Conservation (phyloP, 2,113 vertebrate species). For the Scartelaos histophorus region DNA sequence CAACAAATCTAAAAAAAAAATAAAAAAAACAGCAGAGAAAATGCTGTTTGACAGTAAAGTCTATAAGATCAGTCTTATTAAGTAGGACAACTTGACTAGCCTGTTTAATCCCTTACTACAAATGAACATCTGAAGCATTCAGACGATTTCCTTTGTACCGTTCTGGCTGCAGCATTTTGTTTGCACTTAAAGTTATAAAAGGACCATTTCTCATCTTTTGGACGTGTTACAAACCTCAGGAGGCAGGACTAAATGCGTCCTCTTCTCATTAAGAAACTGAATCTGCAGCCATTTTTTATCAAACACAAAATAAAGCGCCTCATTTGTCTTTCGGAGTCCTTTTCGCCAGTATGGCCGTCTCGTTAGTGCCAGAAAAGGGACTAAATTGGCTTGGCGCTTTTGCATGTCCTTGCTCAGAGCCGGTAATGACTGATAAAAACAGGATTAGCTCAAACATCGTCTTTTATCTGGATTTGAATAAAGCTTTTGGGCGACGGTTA, state of each 20-base stretch:
- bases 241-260: not conserved
- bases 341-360: slow-evolving; percentile 23
- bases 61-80: not conserved
- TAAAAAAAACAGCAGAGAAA: no score
- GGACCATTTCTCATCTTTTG: slow-evolving; percentile 15
- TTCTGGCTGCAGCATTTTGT: slow-evolving; percentile 8
- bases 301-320: slow-evolving; percentile 2
- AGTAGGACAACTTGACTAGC: not conserved
- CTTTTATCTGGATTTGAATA: slow-evolving; percentile 30
- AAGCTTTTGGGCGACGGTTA: slow-evolving; percentile 26
- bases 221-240: slow-evolving; percentile 20
- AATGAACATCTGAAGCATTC: slow-evolving; percentile 3
- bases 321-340: not conserved
- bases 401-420: slow-evolving; percentile 55
- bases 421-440: slow-evolving; percentile 48
- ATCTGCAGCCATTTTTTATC: slow-evolving; percentile 3
- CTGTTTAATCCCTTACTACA: not conserved
- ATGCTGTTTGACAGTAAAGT: not conserved
- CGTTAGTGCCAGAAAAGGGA: slow-evolving; percentile 17
- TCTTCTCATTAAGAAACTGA: not conserved
- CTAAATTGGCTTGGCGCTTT: slow-evolving; percentile 31
- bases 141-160: not conserved
- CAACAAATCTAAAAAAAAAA: no score
- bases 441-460: slow-evolving; percentile 41
- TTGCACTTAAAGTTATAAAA: slow-evolving; percentile 37